Base-by-base conservation (phyloP, 2,888 invertebrate genomes). In the Parasteatoda lunata region DNA sequence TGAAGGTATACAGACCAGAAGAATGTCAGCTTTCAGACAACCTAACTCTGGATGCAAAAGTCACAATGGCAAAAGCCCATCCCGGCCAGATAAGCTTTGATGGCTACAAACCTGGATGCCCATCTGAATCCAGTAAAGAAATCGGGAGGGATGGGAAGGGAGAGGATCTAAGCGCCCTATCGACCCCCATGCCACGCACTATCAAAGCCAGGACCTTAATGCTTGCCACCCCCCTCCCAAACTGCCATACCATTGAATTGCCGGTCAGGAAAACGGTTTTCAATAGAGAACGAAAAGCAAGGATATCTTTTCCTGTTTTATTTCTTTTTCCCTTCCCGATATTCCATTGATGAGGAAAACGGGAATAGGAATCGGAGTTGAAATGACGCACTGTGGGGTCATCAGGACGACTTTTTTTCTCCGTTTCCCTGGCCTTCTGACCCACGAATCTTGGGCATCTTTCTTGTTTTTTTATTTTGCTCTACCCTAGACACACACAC, bases 381-480 rank as follows among this genome's bases (percentile, higher is more conserved):
- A 86, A 84, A 86, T 77, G 85, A 86, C 80, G 85, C 80, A 85
- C 84, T 64, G 71, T 80, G 85, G 80, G 85, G 85, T 86, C 85
- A 86, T 86, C 85, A 86, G 76, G 71, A 13, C 70, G 72, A 49
- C 72, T 64, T 82, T 82, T 81, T 80, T 66, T 54, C 68, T 52
- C n/a, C 51, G 75, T 75, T 54, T 75, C 47, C 52, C 54, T 81
- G 80, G 77, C 85, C 80, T 75, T 68, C n/a, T 59, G 9, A n/a
- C 59, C 11, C 78, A 73, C 75, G 80, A 79, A 85, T 85, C 84
- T 75, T 69, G 71, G 68, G 54, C 72, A 77, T 79, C 77, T 75
- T 73, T 68, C 72, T 77, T 72, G 77, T 73, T 84, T 66, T 78
- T 73, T 75, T 47, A 45, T 45, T 66, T n/a, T 78, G 59, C 59